Percentiles rank a stretch among this genome's conserved stretches.
Conservation (phyloP, 2,888 invertebrate genomes). For the Griposia aprilina region DNA sequence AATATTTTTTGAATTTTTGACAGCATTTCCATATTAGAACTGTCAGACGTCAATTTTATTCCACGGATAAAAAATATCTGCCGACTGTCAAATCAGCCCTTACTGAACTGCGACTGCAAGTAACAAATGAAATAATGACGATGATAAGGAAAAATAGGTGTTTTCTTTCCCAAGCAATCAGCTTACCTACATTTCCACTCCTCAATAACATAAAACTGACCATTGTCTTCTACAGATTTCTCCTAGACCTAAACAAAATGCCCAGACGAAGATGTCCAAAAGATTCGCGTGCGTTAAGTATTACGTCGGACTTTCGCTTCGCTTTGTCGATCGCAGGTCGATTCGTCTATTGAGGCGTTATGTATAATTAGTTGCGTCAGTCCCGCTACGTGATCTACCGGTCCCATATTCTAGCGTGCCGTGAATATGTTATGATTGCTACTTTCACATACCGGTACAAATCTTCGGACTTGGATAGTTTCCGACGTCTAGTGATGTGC, state of each 20-base stretch:
- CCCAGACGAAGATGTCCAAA: constrained; percentile 37
- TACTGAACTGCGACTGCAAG: not conserved
- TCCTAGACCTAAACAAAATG: constrained; percentile 32
- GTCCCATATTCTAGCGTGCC: constrained; percentile 81
- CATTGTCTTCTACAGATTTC: constrained; percentile 48
- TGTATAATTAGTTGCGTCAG: constrained; percentile 89
- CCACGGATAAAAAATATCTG: too few species aligned
- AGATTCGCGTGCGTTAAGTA: constrained; percentile 66
- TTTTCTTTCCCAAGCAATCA: not conserved
- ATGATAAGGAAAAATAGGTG: too few species aligned
- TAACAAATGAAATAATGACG: not conserved
- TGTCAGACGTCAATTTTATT: too few species aligned
- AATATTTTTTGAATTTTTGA: too few species aligned
- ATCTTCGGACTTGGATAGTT: constrained; percentile 72
- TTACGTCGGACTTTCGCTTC: constrained; percentile 84
- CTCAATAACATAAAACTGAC: not conserved
- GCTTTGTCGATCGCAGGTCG: constrained; percentile 71
- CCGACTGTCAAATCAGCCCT: too few species aligned
- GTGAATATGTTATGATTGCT: constrained; percentile 83
- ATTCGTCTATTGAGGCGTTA: constrained; percentile 81
- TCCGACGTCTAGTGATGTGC: constrained; percentile 49
- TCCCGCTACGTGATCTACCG: constrained; percentile 84
- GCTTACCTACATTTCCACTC: not conserved
- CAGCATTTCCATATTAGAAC: too few species aligned
- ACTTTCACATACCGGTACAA: constrained; percentile 85